Evolutionary conservation across 2,797 vertebrate genomes (phyloP).

Genomic region (Nannoperca obscura): DNA sequence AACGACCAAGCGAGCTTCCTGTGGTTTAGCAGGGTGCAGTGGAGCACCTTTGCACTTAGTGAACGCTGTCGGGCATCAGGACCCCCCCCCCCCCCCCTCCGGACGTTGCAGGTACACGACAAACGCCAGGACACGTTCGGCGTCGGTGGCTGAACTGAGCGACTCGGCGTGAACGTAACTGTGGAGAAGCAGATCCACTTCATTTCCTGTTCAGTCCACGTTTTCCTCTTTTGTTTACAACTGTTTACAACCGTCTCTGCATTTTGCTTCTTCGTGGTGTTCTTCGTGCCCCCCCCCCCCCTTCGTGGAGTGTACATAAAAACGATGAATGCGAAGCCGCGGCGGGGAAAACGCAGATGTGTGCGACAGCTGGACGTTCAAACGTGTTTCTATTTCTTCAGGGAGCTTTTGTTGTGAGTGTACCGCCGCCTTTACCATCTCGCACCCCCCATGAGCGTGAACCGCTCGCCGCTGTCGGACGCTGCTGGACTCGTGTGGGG

Average conservation of each 20-base stretch:
- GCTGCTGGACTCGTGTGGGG: conserved; percentile 19
- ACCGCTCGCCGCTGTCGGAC: background rate
- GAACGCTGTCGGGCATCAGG: conserved; percentile 26
- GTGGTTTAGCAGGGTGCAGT: conserved; percentile 43
- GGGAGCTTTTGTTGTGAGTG: conserved; percentile 51
- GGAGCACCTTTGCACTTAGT: conserved; percentile 67
- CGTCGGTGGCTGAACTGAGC: background rate
- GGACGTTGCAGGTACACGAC: too few species aligned
- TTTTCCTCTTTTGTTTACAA: conserved; percentile 60
- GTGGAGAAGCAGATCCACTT: conserved; percentile 10
- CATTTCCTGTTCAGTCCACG: conserved; percentile 2
- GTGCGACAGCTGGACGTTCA: conserved; percentile 18
- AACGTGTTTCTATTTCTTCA: conserved; percentile 61
- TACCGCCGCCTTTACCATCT: conserved; percentile 39
- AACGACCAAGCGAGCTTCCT: conserved; percentile 37
- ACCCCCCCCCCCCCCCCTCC: conserved; percentile 1
- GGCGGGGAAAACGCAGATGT: background rate
- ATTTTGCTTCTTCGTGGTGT: too few species aligned
- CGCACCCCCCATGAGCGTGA: too few species aligned
- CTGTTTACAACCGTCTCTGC: conserved; percentile 52
- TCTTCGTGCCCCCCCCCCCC: too few species aligned
- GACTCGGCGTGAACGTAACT: background rate
- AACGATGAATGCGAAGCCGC: conserved; percentile 8
- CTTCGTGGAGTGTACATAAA: conserved; percentile 39
- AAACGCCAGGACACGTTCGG: background rate